Base-by-base conservation (phyloP, 2,797 vertebrate genomes). In the Mormyrus hasselquistii region DNA sequence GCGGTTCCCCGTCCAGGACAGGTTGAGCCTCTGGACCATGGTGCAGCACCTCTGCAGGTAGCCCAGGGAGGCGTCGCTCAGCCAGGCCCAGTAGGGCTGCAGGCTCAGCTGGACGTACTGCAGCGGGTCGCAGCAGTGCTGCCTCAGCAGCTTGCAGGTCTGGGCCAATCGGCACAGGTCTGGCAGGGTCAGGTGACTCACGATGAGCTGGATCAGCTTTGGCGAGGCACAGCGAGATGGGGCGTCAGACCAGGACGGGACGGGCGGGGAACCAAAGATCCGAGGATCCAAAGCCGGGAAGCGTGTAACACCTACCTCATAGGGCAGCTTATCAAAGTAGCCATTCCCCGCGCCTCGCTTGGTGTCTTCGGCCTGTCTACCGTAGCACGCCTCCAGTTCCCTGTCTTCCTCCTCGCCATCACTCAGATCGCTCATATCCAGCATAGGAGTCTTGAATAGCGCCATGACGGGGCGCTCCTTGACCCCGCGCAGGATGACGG, bases 41-140 rank as follows among this genome's bases (percentile, higher is more conserved):
- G 96, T 96, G 93, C 98, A 99, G 92, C 99, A 97, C 91, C 97
- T 94, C 95, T 98, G 97, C 90, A 99, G 96, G 94, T 98, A 96
- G 92, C 96, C 96, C 93, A 99, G 93, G 65, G 98, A 97, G 34
- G 96, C 93, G 90, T 99, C 98, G 88, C 95, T 97, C 92, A 99
- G 95, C 91, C 96, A 96, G 88, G 97, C 96, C 99, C 98, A 99
- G 94, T 99, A 99, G 3, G 98, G 98, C 92, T 99, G 98, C 95
- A 99, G 96, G 94, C 98, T 99, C 93, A 99, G 97, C 93, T 99
- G 98, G 94, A 97, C 96, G 94, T 99, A 99, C 91, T 99, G 98
- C 4, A 99, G 96, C 53, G 99, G 99, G 93, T 99, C 98, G 92
- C 97, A 98, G 94, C 98, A 99, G 92, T 99, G 98, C 93, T 98